Conservation (phyloP, 2,888 invertebrate species). For the Bembecia ichneumoniformis region DNA sequence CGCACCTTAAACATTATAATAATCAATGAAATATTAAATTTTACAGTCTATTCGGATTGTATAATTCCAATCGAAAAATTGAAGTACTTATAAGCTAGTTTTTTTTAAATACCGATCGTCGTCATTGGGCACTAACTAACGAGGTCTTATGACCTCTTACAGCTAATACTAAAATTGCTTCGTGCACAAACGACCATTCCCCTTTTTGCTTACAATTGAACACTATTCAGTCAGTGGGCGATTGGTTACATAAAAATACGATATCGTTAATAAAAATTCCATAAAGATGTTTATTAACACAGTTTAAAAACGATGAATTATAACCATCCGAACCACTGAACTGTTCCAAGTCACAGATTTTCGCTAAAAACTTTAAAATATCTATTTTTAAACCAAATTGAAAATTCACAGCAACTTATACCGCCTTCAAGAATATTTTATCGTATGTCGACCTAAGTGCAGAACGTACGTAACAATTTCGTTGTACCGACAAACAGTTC, state of each 20-base stretch:
- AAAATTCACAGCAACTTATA: background rate
- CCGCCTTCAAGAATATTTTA: background rate
- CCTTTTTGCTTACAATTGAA: conserved; percentile 22
- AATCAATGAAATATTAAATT: conserved; percentile 34
- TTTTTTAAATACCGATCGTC: conserved; percentile 28
- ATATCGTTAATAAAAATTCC: background rate
- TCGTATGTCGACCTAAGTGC: background rate
- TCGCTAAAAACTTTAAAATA: background rate
- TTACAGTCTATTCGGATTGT: conserved; percentile 69
- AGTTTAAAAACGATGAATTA: background rate
- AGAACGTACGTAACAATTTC: too few species aligned
- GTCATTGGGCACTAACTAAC: conserved; percentile 51
- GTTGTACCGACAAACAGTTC: too few species aligned
- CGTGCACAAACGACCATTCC: conserved; percentile 29
- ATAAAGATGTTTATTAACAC: background rate
- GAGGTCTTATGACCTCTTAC: conserved; percentile 26
- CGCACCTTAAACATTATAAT: background rate
- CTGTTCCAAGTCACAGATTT: background rate
- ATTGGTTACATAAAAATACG: conserved; percentile 1
- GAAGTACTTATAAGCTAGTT: conserved; percentile 46
- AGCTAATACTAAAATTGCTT: conserved; percentile 50
- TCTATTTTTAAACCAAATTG: background rate
- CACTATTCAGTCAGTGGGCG: conserved; percentile 22
- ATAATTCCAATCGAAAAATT: conserved; percentile 62
- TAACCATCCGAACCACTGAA: background rate